These are phyloP conservation scores for Drosophila imparisetae DNA, from an alignment of 2,888 invertebrate genomes.

Conservation along the genomic window DNA sequence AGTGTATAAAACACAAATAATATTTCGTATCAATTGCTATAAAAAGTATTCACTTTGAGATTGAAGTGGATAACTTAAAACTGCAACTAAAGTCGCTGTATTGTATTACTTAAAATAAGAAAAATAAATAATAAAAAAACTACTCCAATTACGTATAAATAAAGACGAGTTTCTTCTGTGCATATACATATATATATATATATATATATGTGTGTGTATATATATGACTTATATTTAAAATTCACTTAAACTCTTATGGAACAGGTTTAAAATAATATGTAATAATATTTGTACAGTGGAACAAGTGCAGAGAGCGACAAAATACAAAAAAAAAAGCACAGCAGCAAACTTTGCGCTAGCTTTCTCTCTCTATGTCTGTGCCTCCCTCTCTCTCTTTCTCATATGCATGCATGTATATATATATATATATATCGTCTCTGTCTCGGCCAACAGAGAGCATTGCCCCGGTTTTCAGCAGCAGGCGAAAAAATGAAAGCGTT, in stretches of 20 bases:
- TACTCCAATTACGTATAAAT: slow-evolving; percentile 2
- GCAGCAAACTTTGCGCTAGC: not conserved
- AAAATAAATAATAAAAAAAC: not conserved
- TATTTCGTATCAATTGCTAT: not conserved
- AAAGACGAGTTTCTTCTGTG: slow-evolving; percentile 17
- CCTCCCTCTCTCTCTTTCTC: not conserved
- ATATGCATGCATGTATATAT: not conserved
- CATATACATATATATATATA: not conserved
- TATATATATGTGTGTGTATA: not conserved
- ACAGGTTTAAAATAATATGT: slow-evolving; percentile 41
- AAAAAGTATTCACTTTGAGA: not conserved
- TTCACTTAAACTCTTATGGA: slow-evolving; percentile 31
- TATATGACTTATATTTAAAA: slow-evolving; percentile 33
- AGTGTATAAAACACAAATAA: not conserved
- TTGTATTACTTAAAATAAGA: not conserved
- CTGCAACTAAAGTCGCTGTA: not conserved
- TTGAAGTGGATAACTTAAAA: not conserved
- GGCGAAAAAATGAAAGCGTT: slow-evolving; percentile 8
- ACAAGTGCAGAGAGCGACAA: slow-evolving; percentile 25
- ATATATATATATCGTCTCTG: not conserved
- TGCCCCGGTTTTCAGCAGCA: slow-evolving; percentile 10
- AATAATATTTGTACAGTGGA: slow-evolving; percentile 61
- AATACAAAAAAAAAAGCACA: slow-evolving; percentile 3
- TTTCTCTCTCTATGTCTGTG: not conserved
- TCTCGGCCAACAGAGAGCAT: slow-evolving; percentile 22